phyloP scores from a whole-genome alignment of 2,797 vertebrate genomes.

The Mormyrops attenuatus region DNA sequence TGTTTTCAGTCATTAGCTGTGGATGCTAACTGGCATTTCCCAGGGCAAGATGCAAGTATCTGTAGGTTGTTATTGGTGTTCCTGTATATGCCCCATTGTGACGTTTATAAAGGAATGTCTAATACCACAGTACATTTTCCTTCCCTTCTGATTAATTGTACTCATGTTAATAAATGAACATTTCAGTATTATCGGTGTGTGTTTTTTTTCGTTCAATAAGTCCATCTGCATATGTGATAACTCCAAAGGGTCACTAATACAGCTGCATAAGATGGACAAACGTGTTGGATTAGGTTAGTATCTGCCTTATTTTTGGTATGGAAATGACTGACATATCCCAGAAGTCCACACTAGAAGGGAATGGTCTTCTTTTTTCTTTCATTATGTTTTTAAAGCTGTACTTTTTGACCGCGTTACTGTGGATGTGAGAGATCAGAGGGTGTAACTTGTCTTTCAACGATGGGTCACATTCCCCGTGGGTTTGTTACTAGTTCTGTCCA shows the following conservation, averaged over 20 bases:
- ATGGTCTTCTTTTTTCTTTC: background rate
- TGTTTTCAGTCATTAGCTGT: background rate
- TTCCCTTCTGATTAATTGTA: constrained; percentile 34
- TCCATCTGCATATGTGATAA: background rate
- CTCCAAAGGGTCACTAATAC: background rate
- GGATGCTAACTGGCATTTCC: background rate
- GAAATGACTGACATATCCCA: background rate
- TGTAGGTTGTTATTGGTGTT: background rate
- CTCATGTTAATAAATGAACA: constrained; percentile 43
- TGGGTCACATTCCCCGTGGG: background rate
- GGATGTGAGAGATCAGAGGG: background rate
- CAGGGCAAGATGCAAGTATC: background rate
- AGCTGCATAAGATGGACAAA: background rate
- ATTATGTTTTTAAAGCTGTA: background rate
- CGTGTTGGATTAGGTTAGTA: background rate
- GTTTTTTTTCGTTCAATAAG: constrained; percentile 3
- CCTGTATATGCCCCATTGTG: background rate
- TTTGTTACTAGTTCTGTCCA: constrained; percentile 33
- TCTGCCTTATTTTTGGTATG: background rate
- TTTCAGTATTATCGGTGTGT: constrained; percentile 29
- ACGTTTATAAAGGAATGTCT: background rate
- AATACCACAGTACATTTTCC: constrained; percentile 13
- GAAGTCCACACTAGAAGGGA: background rate
- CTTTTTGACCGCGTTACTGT: no score
- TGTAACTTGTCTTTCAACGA: no score